These are phyloP conservation scores for Drosophila kanapiae DNA, from an alignment of 1,140 invertebrate genomes.

Conservation along the genomic window DNA sequence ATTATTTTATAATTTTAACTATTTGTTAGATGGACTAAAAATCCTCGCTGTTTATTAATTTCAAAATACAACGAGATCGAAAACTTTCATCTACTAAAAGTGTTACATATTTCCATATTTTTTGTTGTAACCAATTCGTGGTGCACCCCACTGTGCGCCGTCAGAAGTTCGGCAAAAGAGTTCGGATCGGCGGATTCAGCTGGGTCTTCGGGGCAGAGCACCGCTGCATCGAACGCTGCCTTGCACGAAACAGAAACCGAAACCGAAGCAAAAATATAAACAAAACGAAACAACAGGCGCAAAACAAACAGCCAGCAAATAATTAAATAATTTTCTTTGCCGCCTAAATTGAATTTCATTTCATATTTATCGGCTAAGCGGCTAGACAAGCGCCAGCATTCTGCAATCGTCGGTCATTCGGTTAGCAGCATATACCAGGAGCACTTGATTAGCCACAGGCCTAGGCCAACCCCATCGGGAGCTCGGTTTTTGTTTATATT, in stretches of 20 bases:
- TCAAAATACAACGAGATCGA: no score
- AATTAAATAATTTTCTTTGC: constrained; percentile 81
- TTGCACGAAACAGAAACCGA: constrained; percentile 29
- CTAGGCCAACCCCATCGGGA: constrained; percentile 3
- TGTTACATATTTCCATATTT: not conserved
- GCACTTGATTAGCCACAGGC: not conserved
- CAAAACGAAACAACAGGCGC: constrained; percentile 6
- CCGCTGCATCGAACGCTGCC: constrained; percentile 38
- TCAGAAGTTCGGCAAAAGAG: constrained; percentile 20
- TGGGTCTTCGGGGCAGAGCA: constrained; percentile 15
- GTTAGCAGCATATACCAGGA: constrained; percentile 13
- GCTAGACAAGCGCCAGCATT: constrained; percentile 68
- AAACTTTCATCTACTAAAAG: no score
- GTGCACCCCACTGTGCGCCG: not conserved
- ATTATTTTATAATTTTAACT: no score
- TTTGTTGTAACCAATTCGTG: no score
- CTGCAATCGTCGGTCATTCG: constrained; percentile 55
- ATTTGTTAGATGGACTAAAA: no score
- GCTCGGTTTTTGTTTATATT: not conserved
- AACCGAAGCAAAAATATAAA: constrained; percentile 1
- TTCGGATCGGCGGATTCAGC: constrained; percentile 13
- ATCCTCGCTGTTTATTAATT: no score
- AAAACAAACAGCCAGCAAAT: constrained; percentile 52
- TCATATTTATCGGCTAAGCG: constrained; percentile 73
- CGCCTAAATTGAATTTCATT: constrained; percentile 64